phyloP scores from a whole-genome alignment of 30 jellyfish, hydroid and myxozoan species.

The Chrysaora quinquecirrha region DNA sequence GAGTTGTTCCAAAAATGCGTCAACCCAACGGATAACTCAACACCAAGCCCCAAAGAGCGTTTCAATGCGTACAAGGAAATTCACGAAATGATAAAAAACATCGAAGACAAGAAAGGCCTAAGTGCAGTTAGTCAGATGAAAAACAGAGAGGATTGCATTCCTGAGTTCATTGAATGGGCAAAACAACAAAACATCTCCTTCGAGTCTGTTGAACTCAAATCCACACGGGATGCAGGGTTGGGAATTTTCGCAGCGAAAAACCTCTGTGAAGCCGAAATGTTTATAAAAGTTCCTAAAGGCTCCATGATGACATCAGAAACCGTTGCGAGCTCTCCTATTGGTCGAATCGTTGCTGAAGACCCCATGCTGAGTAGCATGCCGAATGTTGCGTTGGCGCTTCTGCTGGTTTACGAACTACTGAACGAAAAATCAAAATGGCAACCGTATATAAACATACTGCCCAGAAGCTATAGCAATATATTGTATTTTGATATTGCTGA shows the following conservation, averaged over 20 bases:
- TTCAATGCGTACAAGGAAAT: conserved; percentile 35
- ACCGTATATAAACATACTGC: conserved; percentile 50
- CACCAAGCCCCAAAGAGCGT: conserved; percentile 56
- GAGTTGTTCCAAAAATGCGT: conserved; percentile 68
- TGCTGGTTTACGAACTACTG: conserved; percentile 34
- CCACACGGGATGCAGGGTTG: conserved; percentile 9
- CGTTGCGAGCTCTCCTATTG: conserved; percentile 23
- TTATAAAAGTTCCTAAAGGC: conserved; percentile 30
- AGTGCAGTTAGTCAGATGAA: conserved; percentile 10
- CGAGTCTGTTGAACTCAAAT: conserved; percentile 29
- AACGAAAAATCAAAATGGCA: conserved; percentile 56
- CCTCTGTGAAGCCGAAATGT: conserved; percentile 13
- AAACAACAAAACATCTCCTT: conserved; percentile 8
- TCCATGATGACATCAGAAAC: conserved; percentile 52
- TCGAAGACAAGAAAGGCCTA: conserved; percentile 17
- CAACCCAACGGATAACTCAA: too few species aligned
- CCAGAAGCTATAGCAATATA: conserved; percentile 46
- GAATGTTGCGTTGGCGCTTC: conserved; percentile 72
- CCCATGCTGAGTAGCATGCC: conserved; percentile 72
- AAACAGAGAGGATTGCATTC: conserved; percentile 26
- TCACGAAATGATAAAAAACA: conserved; percentile 20
- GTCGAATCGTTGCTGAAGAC: conserved; percentile 35
- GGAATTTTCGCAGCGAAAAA: conserved; percentile 45
- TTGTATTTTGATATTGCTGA: conserved; percentile 49
- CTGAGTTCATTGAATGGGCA: conserved; percentile 38